Evolutionary conservation across 2,113 vertebrate genomes (phyloP).

Genomic region (Pelecanus crispus): DNA sequence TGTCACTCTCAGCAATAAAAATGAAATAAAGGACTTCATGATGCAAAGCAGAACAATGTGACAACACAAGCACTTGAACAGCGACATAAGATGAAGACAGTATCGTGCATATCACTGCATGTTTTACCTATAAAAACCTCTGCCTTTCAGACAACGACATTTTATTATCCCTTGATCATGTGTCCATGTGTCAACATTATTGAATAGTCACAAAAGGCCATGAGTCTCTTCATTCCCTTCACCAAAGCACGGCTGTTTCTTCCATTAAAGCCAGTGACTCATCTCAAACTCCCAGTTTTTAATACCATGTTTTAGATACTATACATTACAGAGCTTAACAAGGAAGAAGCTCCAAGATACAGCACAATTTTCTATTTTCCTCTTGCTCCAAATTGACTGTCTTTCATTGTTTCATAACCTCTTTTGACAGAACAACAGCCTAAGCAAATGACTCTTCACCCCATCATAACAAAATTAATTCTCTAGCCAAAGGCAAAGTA

Average conservation of each 20-base stretch:
- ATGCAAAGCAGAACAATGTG: not conserved
- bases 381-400: not conserved
- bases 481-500: not conserved
- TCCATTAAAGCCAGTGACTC: not conserved
- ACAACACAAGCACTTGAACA: not conserved
- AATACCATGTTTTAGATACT: not conserved
- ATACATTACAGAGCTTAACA: not conserved
- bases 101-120: not conserved
- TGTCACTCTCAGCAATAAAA: not conserved
- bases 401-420: not conserved
- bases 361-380: not conserved
- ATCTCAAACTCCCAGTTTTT: not conserved
- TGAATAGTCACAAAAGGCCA: not conserved
- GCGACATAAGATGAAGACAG: not conserved
- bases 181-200: rapidly evolving
- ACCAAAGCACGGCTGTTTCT: not conserved
- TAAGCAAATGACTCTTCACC: not conserved
- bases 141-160: not conserved
- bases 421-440: not conserved
- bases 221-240: not conserved
- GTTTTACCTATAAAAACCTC: not conserved
- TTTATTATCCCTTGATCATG: rapidly evolving
- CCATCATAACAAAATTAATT: not conserved
- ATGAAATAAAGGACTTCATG: not conserved
- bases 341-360: not conserved